Percentiles rank a stretch among this genome's conserved stretches.
Evolutionary conservation across 2,888 invertebrate genomes (phyloP).

Genomic region (Xanthia togata): DNA sequence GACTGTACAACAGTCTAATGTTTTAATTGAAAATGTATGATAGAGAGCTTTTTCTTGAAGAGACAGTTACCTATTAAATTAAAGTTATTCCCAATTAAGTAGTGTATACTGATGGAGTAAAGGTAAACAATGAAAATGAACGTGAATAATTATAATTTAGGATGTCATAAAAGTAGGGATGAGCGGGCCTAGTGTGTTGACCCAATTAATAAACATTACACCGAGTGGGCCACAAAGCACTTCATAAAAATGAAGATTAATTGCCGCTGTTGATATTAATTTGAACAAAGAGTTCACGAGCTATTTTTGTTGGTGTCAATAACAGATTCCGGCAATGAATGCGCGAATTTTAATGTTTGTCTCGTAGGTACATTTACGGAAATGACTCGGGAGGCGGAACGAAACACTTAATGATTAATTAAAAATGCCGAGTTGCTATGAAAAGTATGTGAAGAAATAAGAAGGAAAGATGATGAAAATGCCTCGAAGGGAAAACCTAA

Average conservation of each 20-base stretch:
- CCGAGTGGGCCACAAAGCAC: constrained; percentile 45
- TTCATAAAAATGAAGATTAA: constrained; percentile 62
- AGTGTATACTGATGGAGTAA: not conserved
- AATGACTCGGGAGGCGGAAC: constrained; percentile 16
- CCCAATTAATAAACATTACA: constrained; percentile 43
- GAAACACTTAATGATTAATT: not conserved
- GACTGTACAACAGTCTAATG: constrained; percentile 15
- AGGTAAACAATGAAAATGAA: constrained; percentile 7
- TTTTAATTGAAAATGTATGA: constrained; percentile 38
- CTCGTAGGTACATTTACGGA: constrained; percentile 1
- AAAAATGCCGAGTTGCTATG: not conserved
- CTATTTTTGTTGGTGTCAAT: constrained; percentile 44
- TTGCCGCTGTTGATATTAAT: constrained; percentile 39
- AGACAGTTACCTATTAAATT: constrained; percentile 8
- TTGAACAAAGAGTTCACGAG: constrained; percentile 41
- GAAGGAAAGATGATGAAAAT: not conserved
- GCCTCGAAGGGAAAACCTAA: not conserved
- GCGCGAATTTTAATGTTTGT: constrained; percentile 22
- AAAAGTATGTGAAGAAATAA: not conserved
- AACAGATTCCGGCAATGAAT: constrained; percentile 34
- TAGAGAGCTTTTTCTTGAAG: constrained; percentile 5
- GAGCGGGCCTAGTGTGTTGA: constrained; percentile 34
- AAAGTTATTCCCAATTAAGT: constrained; percentile 15
- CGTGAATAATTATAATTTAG: constrained; percentile 9
- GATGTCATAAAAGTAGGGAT: constrained; percentile 15